Evolutionary conservation across 1,140 invertebrate species (phyloP).

Genomic region (Atta colombica): DNA sequence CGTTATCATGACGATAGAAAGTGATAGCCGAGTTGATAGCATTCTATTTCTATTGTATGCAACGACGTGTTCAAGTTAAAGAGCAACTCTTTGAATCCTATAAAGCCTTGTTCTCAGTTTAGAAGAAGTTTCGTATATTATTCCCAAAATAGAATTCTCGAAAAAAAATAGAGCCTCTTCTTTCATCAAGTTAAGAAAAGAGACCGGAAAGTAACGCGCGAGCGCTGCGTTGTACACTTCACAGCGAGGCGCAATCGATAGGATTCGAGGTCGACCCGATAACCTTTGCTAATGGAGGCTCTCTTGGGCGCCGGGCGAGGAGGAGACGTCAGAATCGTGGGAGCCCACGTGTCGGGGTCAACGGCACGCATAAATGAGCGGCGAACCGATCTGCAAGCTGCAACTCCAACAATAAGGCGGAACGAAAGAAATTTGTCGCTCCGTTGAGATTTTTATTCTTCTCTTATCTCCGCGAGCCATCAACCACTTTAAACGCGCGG

Average conservation of each 20-base stretch:
- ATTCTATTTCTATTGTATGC: neutral
- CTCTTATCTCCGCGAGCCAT: neutral
- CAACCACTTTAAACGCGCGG: neutral
- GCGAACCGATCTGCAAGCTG: constrained; percentile 16
- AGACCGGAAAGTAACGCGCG: constrained; percentile 24
- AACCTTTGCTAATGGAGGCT: constrained; percentile 76
- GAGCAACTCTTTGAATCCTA: neutral
- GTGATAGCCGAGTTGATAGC: neutral
- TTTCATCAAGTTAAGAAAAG: neutral
- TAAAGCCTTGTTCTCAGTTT: neutral
- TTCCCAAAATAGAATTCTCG: constrained; percentile 9
- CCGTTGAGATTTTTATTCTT: neutral
- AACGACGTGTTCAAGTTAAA: neutral
- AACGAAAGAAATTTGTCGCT: neutral
- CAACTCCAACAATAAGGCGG: neutral
- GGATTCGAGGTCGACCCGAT: constrained; percentile 76
- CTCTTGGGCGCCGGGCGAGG: constrained; percentile 42
- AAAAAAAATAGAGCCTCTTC: neutral
- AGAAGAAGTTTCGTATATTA: neutral
- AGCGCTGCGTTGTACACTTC: constrained; percentile 56
- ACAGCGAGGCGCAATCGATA: constrained; percentile 69
- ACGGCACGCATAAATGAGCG: constrained; percentile 62
- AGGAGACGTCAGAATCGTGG: constrained; percentile 68
- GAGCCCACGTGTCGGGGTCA: constrained; percentile 63
- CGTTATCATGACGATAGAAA: constrained; percentile 15